Evolutionary conservation across 2,888 invertebrate genomes (phyloP).

Genomic region (Daptonema setosum): DNA sequence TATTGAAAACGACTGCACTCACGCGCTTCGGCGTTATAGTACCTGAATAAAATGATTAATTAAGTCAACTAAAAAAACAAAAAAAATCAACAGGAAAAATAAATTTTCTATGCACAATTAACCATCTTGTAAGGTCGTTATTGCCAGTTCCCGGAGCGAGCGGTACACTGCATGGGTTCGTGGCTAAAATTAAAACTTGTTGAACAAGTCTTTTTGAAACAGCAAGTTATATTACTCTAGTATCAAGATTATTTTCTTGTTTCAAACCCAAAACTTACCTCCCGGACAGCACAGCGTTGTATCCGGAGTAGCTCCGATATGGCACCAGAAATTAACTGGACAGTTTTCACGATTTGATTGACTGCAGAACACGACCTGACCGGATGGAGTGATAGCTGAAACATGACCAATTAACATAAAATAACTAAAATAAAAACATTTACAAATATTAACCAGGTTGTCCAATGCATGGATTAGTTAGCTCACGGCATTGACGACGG

Average conservation of each 20-base stretch:
- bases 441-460: no score
- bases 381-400: constrained; percentile 12
- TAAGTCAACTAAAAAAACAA: not conserved
- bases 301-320: constrained; percentile 20
- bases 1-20: not conserved
- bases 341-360: constrained; percentile 14
- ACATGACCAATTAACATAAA: no score
- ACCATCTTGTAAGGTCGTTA: constrained; percentile 10
- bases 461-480: constrained; percentile 27
- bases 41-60: not conserved
- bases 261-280: constrained; percentile 3
- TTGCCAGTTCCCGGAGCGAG: constrained; percentile 26
- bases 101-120: not conserved
- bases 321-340: constrained; percentile 17
- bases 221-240: no score
- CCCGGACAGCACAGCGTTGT: constrained; percentile 17
- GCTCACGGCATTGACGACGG: constrained; percentile 22
- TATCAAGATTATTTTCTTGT: no score
- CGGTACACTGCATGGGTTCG: constrained; percentile 27
- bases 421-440: no score
- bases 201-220: no score
- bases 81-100: not conserved
- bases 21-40: not conserved
- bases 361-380: constrained; percentile 10
- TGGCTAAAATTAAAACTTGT: constrained; percentile 14